Percentiles rank a stretch among this genome's conserved stretches.
Evolutionary conservation across 2,888 invertebrate species (phyloP).

Genomic region (Nephrocerus scutellatus): DNA sequence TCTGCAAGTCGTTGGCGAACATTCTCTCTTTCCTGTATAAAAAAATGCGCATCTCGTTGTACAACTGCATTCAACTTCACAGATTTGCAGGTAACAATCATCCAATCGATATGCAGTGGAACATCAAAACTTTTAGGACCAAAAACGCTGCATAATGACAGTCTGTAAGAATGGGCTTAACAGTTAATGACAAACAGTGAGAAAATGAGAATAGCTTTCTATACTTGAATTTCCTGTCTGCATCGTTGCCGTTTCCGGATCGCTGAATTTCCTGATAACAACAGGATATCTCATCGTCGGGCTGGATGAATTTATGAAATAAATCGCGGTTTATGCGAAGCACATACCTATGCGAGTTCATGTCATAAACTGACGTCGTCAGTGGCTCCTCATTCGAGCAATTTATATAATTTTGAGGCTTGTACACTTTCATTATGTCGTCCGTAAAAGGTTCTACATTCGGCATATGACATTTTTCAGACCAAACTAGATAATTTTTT

Average conservation of each 20-base stretch:
- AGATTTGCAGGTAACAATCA: slow-evolving; percentile 35
- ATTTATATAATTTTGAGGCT: slow-evolving; percentile 47
- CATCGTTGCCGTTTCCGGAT: slow-evolving; percentile 18
- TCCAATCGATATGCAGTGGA: slow-evolving; percentile 14
- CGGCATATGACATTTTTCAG: slow-evolving; percentile 3
- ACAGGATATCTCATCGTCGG: slow-evolving; percentile 18
- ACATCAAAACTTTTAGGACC: slow-evolving; percentile 12
- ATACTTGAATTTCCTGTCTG: slow-evolving; percentile 20
- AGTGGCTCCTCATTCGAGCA: slow-evolving; percentile 40
- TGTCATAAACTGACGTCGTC: slow-evolving; percentile 21
- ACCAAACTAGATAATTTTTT: too few species aligned
- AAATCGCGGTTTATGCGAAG: slow-evolving; percentile 19
- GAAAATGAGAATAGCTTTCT: not conserved
- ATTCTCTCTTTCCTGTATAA: slow-evolving; percentile 48
- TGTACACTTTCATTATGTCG: slow-evolving; percentile 48
- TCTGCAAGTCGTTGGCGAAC: not conserved
- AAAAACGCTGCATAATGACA: slow-evolving; percentile 15
- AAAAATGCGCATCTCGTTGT: slow-evolving; percentile 46
- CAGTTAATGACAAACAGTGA: not conserved
- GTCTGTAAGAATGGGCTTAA: slow-evolving; percentile 4
- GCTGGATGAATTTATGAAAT: slow-evolving; percentile 4
- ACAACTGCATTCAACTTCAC: slow-evolving; percentile 28
- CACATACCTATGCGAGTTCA: slow-evolving; percentile 14
- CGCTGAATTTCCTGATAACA: slow-evolving; percentile 25
- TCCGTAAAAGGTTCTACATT: slow-evolving; percentile 46